Base-by-base conservation (phyloP, 2,888 invertebrate genomes). In the Cephus pygmeus region DNA sequence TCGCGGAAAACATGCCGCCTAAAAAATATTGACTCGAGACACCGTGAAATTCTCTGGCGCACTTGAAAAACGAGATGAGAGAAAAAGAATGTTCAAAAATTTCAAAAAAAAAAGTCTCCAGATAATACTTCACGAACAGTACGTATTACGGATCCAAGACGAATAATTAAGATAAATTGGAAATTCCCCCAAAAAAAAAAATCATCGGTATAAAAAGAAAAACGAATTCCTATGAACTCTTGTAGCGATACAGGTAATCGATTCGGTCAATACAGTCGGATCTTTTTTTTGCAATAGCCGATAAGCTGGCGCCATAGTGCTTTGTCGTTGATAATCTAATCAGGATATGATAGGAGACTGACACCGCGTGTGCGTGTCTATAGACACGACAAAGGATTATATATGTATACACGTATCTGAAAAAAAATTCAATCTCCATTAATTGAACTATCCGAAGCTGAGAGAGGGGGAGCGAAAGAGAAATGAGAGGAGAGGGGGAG, bases 1-100 rank as follows among this genome's bases (percentile, higher is more conserved):
- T 83, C 81, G 86, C 81, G 83, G 83, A 85, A 88, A 88, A 85
- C 83, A 85, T 85, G 88, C 87, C 89, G 89, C 88, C 89, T 56
- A 23, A 88, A 89, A 89, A 88, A 89, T 87, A 89, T 89, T 89
- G 31, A 71, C 71, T 3, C 71, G 12, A 9, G 23, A 56, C 23
- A 9, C 23, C 56, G 56, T 23, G 56, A 56, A 56, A 56, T 56
- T 56, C 56, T 9, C 23, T 0, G 3, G 23, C 9, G 56, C 56
- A 2, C 56, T 56, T 56, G 9, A 56, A 6, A 6, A 15, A 9
- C 6, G 40, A 56, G 2, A 56, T 9, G 15, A 9, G 9, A 23
- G 6, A 0, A 23, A 56, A 56, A 56, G 0, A 56, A 56, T 15
- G 23, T 23, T 56, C 0, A 9, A 9, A 23, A 56, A 56, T 56